These are phyloP conservation scores for Holothuria leucospilota DNA, from an alignment of 53 echinoderm and acorn worm species.

Conservation along the genomic window DNA sequence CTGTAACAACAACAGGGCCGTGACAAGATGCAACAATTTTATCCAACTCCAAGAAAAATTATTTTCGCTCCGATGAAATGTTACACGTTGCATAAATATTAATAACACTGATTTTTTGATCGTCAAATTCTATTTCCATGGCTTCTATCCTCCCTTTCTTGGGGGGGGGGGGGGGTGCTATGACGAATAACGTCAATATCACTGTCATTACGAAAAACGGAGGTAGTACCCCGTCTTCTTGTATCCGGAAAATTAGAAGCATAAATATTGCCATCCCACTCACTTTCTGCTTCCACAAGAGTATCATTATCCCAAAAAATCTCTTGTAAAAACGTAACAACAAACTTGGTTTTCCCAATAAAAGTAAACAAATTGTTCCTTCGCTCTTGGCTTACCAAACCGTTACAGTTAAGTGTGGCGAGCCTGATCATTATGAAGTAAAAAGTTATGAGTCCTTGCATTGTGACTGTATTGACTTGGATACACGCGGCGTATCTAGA, in stretches of 20 bases:
- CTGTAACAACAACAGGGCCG: neutral
- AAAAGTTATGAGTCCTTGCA: neutral
- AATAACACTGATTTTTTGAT: neutral
- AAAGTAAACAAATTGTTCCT: neutral
- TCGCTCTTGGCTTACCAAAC: neutral
- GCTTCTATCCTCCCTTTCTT: neutral
- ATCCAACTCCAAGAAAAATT: neutral
- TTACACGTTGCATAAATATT: neutral
- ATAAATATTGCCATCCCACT: neutral
- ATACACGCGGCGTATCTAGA: neutral
- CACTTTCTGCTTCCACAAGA: neutral
- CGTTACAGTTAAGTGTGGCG: constrained; percentile 5
- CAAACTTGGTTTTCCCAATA: neutral
- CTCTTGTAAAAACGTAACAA: neutral
- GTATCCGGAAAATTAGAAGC: neutral
- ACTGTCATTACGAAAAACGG: neutral
- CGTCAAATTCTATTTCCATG: neutral
- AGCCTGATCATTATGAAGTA: neutral
- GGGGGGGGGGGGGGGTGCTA: neutral
- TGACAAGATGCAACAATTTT: neutral
- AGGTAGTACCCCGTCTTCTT: neutral
- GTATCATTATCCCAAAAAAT: neutral
- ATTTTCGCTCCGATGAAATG: neutral
- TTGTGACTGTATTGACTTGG: neutral
- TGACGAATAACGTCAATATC: neutral